Evolutionary conservation across 2,113 vertebrate genomes (phyloP), one percentile per base, ranked within the genome.

Genomic region (Stercorarius parasiticus): DNA sequence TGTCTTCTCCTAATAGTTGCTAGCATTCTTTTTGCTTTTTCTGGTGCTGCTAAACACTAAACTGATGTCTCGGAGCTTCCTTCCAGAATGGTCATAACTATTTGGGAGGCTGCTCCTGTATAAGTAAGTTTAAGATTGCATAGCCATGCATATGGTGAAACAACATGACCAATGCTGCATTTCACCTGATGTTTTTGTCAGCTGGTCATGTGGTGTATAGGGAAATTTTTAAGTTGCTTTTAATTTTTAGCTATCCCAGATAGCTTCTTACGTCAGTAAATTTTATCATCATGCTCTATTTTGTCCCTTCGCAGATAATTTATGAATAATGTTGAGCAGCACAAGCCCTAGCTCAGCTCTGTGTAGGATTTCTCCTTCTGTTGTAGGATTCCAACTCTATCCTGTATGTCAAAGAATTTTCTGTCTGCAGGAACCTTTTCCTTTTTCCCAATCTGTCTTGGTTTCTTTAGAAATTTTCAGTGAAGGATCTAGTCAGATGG

Each of bases 161-260:
- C 19, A 86, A 42, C 17, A 78, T 71, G 72, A 81, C 67, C 32
- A 84, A 25, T 18, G 17, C 50, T 78, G 55, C 43, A 47, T 86
- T 86, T 86, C 14, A 30, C 83, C 66, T 78, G 77, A 9, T 86
- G 50, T 94, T 96, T 95, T 93, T 94, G 55, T 65, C 83, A 88
- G 67, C 80, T 91, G 18, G 13, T 88, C 64, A 4, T 53, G 43
- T 89, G 65, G 22, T 49, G 1, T 52, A 22, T 22, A 72, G 53
- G 58, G 58, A 80, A 86, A 61, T 56, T 52, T 85, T 67, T 40
- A 55, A 82, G 16, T 61, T 95, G 67, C 53, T 25, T 93, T 94
- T 93, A 66, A 79, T 89, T 65, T 93, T 94, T 52, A 89, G 77
- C 61, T 64, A 40, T 84, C n/a, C 42, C 27, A 71, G 29, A 66